Conservation (phyloP, 1,140 invertebrate genomes). For the Drosophila hydei region DNA sequence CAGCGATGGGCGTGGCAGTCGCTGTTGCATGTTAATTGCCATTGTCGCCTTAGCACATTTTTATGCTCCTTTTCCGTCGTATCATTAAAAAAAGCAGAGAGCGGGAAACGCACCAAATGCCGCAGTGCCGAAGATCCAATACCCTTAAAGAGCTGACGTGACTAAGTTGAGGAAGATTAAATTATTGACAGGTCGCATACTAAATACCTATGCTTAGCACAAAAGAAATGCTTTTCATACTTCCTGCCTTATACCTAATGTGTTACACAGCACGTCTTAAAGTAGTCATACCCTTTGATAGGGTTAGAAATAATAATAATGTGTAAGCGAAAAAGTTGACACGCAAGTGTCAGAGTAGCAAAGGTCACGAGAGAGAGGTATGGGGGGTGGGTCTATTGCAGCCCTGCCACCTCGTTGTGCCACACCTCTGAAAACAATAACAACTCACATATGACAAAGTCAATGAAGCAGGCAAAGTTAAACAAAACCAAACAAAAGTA, state of each 20-base stretch:
- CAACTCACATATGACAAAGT: constrained; percentile 24
- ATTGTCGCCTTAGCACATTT: constrained; percentile 47
- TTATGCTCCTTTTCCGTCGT: background rate
- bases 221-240: too few species aligned
- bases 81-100: background rate
- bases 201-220: too few species aligned
- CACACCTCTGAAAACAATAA: constrained; percentile 55
- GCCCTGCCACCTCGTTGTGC: constrained; percentile 40
- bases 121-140: background rate
- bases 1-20: constrained; percentile 7
- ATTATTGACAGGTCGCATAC: too few species aligned
- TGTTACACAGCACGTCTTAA: too few species aligned
- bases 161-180: too few species aligned
- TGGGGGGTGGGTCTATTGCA: background rate
- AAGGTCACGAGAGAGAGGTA: background rate
- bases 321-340: background rate
- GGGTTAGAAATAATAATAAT: background rate
- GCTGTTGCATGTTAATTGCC: constrained; percentile 69
- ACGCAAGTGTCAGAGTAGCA: constrained; percentile 19
- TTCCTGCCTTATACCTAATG: too few species aligned
- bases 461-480: constrained; percentile 39
- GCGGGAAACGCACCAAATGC: background rate
- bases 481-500: constrained; percentile 35
- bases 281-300: too few species aligned
- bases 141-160: too few species aligned